Percentiles rank a stretch among this genome's conserved stretches.
phyloP scores from a whole-genome alignment of 1,140 invertebrate genomes.

The Sycobia sp. region DNA sequence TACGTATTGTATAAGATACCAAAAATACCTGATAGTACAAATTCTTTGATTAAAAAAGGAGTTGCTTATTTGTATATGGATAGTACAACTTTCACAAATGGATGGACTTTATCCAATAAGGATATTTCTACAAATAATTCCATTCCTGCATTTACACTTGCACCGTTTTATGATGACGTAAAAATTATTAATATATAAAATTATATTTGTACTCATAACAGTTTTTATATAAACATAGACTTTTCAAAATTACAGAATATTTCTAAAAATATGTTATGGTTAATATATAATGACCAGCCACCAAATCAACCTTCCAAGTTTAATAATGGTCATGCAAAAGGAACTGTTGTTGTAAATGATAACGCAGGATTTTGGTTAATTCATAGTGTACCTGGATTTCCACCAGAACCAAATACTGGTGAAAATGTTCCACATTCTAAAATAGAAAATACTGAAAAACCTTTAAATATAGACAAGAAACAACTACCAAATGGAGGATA shows the following conservation, averaged over 20 bases:
- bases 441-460: conserved; percentile 22
- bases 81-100: conserved; percentile 62
- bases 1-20: conserved; percentile 86
- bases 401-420: conserved; percentile 61
- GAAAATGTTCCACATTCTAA: conserved; percentile 34
- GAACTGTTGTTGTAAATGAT: conserved; percentile 75
- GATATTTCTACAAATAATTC: conserved; percentile 73
- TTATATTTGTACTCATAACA: no score
- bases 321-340: conserved; percentile 82
- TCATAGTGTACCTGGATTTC: conserved; percentile 89
- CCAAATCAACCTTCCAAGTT: conserved; percentile 65
- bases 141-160: conserved; percentile 75
- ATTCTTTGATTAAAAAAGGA: conserved; percentile 67
- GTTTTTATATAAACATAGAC: no score
- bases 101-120: conserved; percentile 73
- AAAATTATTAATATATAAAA: conserved; percentile 13
- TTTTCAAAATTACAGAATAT: conserved; percentile 36
- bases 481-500: conserved; percentile 62
- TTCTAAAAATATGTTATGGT: conserved; percentile 60
- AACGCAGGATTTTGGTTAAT: conserved; percentile 84
- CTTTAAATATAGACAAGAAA: not conserved
- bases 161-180: conserved; percentile 68
- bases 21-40: conserved; percentile 64
- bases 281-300: conserved; percentile 85
- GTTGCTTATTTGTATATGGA: conserved; percentile 78